Evolutionary conservation across 2,888 invertebrate species (phyloP).

Genomic region (Polietes domitor): DNA sequence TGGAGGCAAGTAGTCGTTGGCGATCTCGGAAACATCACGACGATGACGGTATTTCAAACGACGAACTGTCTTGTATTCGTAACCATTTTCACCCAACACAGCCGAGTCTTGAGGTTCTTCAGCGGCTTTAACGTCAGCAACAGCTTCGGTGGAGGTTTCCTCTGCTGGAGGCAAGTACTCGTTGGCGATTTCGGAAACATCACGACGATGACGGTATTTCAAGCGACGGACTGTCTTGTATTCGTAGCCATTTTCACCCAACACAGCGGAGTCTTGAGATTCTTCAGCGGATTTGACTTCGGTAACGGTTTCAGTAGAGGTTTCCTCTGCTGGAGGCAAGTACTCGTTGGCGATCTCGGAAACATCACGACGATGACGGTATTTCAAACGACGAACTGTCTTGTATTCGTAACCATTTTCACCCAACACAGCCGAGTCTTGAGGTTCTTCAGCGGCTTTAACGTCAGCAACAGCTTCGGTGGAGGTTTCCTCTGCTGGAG

Average conservation of each 20-base stretch:
- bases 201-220: constrained; percentile 61
- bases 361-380: constrained; percentile 66
- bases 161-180: constrained; percentile 58
- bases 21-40: constrained; percentile 71
- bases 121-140: constrained; percentile 26
- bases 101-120: constrained; percentile 47
- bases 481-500: constrained; percentile 48
- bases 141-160: constrained; percentile 27
- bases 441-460: constrained; percentile 16
- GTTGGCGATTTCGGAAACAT: constrained; percentile 64
- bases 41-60: constrained; percentile 60
- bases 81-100: constrained; percentile 59
- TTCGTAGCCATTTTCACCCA: constrained; percentile 67
- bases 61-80: constrained; percentile 63
- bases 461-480: constrained; percentile 27
- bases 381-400: constrained; percentile 44
- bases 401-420: constrained; percentile 62
- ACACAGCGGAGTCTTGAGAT: constrained; percentile 45
- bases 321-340: constrained; percentile 70
- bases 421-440: constrained; percentile 49
- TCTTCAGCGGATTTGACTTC: constrained; percentile 36
- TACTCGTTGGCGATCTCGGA: constrained; percentile 73
- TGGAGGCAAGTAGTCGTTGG: constrained; percentile 74
- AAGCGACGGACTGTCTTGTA: constrained; percentile 69
- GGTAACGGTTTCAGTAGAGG: constrained; percentile 28